Conservation (phyloP, 2,113 vertebrate species). For the Oryzias melastigma region DNA sequence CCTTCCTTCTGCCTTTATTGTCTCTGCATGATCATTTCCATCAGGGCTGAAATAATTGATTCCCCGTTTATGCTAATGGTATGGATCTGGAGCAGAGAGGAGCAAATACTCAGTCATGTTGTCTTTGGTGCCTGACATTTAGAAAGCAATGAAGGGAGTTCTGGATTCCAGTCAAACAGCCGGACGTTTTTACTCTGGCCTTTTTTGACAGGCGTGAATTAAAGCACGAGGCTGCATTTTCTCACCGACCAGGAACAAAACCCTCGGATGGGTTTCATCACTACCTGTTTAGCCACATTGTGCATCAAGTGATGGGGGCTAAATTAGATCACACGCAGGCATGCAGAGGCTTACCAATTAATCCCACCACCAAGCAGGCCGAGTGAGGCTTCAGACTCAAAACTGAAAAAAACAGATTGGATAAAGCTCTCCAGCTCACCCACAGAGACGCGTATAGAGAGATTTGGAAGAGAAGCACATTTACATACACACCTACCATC, state of each 20-base stretch:
- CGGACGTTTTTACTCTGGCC: conserved; percentile 40
- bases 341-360: conserved; percentile 66
- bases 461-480: conserved; percentile 13
- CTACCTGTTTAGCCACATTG: conserved; percentile 59
- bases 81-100: conserved; percentile 62
- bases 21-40: conserved; percentile 70
- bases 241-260: conserved; percentile 48
- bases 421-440: conserved; percentile 23
- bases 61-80: conserved; percentile 73
- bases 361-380: conserved; percentile 54
- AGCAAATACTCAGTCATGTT: conserved; percentile 70
- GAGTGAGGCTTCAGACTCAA: conserved; percentile 27
- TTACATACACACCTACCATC: conserved; percentile 24
- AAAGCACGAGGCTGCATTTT: conserved; percentile 34
- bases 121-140: conserved; percentile 71
- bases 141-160: conserved; percentile 55
- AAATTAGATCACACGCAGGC: conserved; percentile 72
- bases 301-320: conserved; percentile 65
- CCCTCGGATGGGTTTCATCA: conserved; percentile 69
- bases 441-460: conserved; percentile 33
- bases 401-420: conserved; percentile 26
- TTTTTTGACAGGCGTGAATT: conserved; percentile 27
- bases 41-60: conserved; percentile 70
- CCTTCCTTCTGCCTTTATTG: conserved; percentile 60
- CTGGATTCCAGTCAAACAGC: conserved; percentile 58